Evolutionary conservation across 2,888 invertebrate genomes (phyloP).

Genomic region (Nasonia oneida): DNA sequence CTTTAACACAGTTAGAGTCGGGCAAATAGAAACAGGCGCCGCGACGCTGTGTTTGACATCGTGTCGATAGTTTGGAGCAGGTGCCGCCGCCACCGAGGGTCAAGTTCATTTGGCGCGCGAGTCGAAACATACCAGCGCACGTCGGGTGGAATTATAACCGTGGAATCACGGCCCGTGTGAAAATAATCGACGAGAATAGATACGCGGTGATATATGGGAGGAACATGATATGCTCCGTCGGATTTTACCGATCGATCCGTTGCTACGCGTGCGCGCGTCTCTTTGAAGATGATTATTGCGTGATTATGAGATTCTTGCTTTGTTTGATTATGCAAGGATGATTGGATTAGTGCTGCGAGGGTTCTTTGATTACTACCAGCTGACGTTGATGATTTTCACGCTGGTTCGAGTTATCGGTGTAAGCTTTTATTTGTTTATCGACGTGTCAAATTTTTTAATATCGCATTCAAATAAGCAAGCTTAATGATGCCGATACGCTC

Average conservation of each 20-base stretch:
- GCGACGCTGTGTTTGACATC: constrained; percentile 36
- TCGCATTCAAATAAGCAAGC: no score
- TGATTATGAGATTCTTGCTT: background rate
- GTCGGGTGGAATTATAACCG: background rate
- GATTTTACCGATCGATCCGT: background rate
- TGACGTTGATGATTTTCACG: background rate
- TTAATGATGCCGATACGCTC: background rate
- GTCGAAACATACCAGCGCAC: background rate
- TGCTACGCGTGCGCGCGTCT: background rate
- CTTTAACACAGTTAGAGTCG: background rate
- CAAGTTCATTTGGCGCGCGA: constrained; percentile 35
- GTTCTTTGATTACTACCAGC: background rate
- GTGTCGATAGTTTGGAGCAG: constrained; percentile 45
- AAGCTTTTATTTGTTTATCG: no score
- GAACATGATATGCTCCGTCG: background rate
- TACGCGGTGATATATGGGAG: background rate
- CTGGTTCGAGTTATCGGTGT: background rate
- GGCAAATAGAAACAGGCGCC: background rate
- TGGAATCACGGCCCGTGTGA: background rate
- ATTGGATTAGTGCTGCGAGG: background rate
- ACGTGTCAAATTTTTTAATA: no score
- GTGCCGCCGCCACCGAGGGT: constrained; percentile 20
- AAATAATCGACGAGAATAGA: background rate
- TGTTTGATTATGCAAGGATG: background rate
- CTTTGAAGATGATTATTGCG: background rate